Base-by-base conservation (phyloP, 2,888 invertebrate species). In the Epistrophella euchroma region DNA sequence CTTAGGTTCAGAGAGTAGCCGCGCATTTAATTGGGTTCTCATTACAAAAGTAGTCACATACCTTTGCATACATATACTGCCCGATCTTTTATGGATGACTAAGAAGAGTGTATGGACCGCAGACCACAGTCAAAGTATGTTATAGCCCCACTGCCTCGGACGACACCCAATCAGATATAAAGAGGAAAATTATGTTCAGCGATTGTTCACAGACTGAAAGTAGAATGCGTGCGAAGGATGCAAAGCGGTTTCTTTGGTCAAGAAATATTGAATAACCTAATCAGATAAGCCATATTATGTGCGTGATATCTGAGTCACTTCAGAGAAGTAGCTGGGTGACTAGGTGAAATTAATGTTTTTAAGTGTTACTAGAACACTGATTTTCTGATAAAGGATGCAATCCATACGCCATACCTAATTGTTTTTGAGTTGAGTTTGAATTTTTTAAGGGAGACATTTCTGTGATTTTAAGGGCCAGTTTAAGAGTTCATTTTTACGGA, bases 1-100 rank as follows among this genome's bases (percentile, higher is more conserved):
- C 19, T 55, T 77, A 72, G 70, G 37, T 25, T 74, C 68, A 22
- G 17, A 47, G 28, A 47, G 19, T 25, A 78, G 66, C 62, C 72
- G 62, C 72, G 62, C 56, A 78, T 77, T 82, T 86, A 86, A 86
- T 86, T 86, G 86, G 86, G 70, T 86, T 82, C 86, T 86, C 77
- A 86, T 82, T 86, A 86, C 82, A 77, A 81, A 78, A 82, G 86
- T 77, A 86, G 82, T 78, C 86, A 77, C 82, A 86, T 86, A 82
- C 86, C 86, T 86, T 82, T 86, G 86, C 86, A 86, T 86, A 86
- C 71, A 17, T 56, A 17, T 56, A 19, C 47, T 28, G 22, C 1
- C 6, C 35, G 37, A n/a, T 40, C 35, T 32, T 28, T 5, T 11
- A 52, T 13, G 72, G 55, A 28, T 19, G 22, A 43, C 43, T 60